Base-by-base conservation (phyloP, 2,888 invertebrate genomes). In the Nephrotoma guestfalica region DNA sequence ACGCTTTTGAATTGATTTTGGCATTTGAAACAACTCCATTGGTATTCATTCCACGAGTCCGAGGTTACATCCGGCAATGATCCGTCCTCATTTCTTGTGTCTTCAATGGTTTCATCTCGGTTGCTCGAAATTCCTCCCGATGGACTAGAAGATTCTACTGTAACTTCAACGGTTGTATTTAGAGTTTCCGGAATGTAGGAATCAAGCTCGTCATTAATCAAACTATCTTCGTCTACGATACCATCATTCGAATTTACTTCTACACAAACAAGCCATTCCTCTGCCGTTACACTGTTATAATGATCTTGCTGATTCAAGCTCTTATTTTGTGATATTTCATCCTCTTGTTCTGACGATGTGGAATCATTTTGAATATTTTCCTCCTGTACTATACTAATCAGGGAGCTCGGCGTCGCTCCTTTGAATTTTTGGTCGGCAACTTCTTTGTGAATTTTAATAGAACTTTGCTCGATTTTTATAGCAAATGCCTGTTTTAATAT, bases 1-100 rank as follows among this genome's bases (percentile, higher is more conserved):
- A 86, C 51, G 83, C 85, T 87, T 7, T 40, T n/a, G 15, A 42
- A 85, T 9, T 45, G 5, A 11, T 7, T 40, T 13, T 85, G 15
- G n/a, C 89, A 89, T 13, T 18, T 13, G 6, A 71, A 15, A 87
- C 89, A 89, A 45, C 88, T 87, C 89, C 89, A 89, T 4, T 85
- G 86, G 57, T 88, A 88, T 3, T 88, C 86, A 1, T n/a, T 13
- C 89, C 89, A 89, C 0, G 88, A 85, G 6, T 86, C 40, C 2
- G 5, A 13, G 40, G 47, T 45, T 18, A 86, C n/a, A 41, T 86
- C 71, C 6, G 15, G 6, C 42, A 47, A 87, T 1, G 87, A 86
- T 1, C 30, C 83, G 1, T 45, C 41, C 86, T 43, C 84, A 41
- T 47, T 11, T 15, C 47, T 86, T 84, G 41, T 41, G 5, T 85